Percentiles rank a stretch among this genome's conserved stretches.
These are phyloP conservation scores for Oxyura jamaicensis DNA, from an alignment of 2,113 vertebrate species.

Conservation along the genomic window DNA sequence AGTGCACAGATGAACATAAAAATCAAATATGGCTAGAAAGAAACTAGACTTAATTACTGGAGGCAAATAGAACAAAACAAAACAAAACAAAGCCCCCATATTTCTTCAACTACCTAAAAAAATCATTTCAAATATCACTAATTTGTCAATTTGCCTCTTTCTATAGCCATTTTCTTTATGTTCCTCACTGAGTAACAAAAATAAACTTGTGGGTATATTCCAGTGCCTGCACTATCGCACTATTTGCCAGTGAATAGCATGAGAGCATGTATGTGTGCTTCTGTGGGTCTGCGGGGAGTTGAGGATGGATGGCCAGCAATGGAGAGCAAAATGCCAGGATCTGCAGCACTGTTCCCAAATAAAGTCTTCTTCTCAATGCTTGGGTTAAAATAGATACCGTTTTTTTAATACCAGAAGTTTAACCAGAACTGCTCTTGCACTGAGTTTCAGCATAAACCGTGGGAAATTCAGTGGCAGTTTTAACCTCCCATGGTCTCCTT, in stretches of 20 bases:
- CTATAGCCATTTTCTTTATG: slow-evolving; percentile 40
- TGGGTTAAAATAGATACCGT: background rate
- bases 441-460: background rate
- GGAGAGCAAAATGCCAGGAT: background rate
- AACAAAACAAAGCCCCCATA: slow-evolving; percentile 21
- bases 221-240: background rate
- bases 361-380: background rate
- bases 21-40: slow-evolving; percentile 79
- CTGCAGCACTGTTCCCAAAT: background rate
- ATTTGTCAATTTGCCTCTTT: slow-evolving; percentile 46
- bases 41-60: slow-evolving; percentile 76
- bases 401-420: background rate
- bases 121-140: slow-evolving; percentile 63
- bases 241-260: background rate
- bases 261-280: background rate
- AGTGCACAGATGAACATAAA: slow-evolving; percentile 85
- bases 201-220: background rate
- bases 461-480: background rate
- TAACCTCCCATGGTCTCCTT: background rate
- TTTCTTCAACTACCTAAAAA: slow-evolving; percentile 75
- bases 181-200: background rate
- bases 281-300: background rate
- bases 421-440: background rate
- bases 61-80: slow-evolving; percentile 23
- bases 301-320: background rate